phyloP scores from a whole-genome alignment of 1,140 invertebrate genomes.

The Drosophila kepulauana region DNA sequence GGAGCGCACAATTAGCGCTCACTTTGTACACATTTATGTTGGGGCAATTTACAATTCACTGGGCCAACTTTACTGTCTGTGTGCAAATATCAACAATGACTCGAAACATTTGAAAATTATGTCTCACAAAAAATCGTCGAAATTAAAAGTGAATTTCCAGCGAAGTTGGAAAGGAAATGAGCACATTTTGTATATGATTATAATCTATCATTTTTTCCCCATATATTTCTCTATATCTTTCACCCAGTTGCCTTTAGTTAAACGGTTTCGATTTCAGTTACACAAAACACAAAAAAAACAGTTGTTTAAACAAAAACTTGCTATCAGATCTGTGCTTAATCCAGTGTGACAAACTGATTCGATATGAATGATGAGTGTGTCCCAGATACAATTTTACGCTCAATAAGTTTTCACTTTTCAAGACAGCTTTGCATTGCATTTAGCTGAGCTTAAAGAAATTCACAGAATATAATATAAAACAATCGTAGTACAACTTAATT shows the following conservation, averaged over 20 bases:
- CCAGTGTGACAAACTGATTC: background rate
- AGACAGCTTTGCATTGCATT: background rate
- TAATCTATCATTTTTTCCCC: no score
- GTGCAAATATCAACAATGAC: conserved; percentile 17
- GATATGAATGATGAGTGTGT: background rate
- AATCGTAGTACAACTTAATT: background rate
- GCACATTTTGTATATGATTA: background rate
- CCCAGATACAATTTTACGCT: background rate
- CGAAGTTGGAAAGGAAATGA: background rate
- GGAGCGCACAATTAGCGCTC: conserved; percentile 11
- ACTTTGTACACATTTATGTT: conserved; percentile 40
- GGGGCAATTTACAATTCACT: conserved; percentile 24
- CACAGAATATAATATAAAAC: background rate
- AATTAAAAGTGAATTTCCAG: background rate
- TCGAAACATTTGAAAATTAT: conserved; percentile 7
- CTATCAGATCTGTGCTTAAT: background rate
- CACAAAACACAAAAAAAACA: background rate
- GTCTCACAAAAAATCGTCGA: background rate
- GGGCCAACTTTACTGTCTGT: background rate
- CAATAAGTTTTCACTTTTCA: background rate
- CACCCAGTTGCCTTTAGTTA: no score
- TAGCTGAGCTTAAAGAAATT: background rate
- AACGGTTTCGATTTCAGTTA: no score
- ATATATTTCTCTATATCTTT: no score
- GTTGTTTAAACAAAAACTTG: background rate